Base-by-base conservation (phyloP, 1,140 invertebrate genomes). In the Propsilocerus akamusi region DNA sequence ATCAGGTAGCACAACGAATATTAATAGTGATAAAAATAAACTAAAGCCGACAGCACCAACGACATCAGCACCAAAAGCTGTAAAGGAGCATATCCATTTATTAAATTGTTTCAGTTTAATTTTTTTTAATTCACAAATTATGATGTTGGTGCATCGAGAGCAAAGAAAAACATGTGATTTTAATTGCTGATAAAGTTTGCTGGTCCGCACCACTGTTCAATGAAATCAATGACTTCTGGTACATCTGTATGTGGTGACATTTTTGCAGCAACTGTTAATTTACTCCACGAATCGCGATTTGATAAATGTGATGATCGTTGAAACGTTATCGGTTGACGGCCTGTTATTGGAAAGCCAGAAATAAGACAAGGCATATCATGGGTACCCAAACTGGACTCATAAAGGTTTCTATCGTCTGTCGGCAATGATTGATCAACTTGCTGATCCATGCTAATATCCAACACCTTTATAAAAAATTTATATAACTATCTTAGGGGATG, bases 361-460 rank as follows among this genome's bases (percentile, higher is more conserved):
- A 95, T 69, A 28, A 93, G 69, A 65, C 91, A 96, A 11, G 77
- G 68, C 17, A 74, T 68, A 32, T 77, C 71, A 2, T 61, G 66
- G 1, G 68, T 61, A 0, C 73, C 64, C 22, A 86, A 62, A 23
- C 74, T 77, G 5, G 81, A 78, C 54, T 78, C 78, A 60, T 83
- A 90, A 50, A 81, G 54, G 3, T 74, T 74, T 41, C 85, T 70
- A 46, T 77, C 73, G 55, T 94, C 88, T 41, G 77, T 59, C 12
- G 84, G 78, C 51, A 86, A 62, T 10, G 72, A 71, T 71, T 95
- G 92, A 57, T 93, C 83, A 17, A 97, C 76, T 57, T 82, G 81
- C 56, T 91, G 85, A 67, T 98, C 93, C 80, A 98, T 92, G 26
- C 92, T 96, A 0, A 94, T 77, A 0, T 91, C 79, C 3, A 99